Base-by-base conservation (phyloP, 2,113 vertebrate species). In the Serilophus lunatus region DNA sequence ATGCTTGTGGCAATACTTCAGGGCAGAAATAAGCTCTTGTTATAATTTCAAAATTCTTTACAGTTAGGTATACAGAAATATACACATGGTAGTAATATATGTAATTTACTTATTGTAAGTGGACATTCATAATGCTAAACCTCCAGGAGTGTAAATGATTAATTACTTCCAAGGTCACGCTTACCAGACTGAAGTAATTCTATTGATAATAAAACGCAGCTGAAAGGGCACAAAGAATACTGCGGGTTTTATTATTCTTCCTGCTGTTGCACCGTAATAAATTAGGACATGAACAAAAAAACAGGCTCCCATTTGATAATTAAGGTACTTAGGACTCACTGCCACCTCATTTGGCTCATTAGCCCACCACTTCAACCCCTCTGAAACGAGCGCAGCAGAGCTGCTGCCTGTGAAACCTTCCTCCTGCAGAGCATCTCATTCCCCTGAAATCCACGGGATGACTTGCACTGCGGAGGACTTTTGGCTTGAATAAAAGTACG, bases 121-220 rank as follows among this genome's bases (percentile, higher is more conserved):
- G 59, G 63, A 70, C 68, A 56, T 71, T 82, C 71, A 78, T 80
- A 86, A 88, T 72, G 61, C 65, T 25, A 53, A 85, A 75, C 68
- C 44, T 86, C 69, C 63, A 22, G 28, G 64, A 94, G 28, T 31
- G 72, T 88, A 77, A 94, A 80, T 40, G 86, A 80, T 75, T 38
- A 75, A 86, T 94, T 90, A 78, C 53, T 94, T 78, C 93, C 85
- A 93, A 90, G 90, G 95, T 95, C 94, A 90, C 16, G 1, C 61
- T 92, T 64, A 60, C 35, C 80, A 74, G 61, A 28, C 60, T 82
- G 76, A 90, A 93, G 85, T 94, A 70, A 94, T 88, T 92, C 65
- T 84, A 69, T 54, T 71, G 76, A 88, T 88, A 49, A 53, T 84
- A 92, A 96, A 92, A 90, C 0, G 2, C 15, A 60, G 72, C 56